A percentile compares a stretch with the other conserved stretches of the same genome.
phyloP scores from a whole-genome alignment of 2,113 vertebrate species.

The Eolophus roseicapilla region DNA sequence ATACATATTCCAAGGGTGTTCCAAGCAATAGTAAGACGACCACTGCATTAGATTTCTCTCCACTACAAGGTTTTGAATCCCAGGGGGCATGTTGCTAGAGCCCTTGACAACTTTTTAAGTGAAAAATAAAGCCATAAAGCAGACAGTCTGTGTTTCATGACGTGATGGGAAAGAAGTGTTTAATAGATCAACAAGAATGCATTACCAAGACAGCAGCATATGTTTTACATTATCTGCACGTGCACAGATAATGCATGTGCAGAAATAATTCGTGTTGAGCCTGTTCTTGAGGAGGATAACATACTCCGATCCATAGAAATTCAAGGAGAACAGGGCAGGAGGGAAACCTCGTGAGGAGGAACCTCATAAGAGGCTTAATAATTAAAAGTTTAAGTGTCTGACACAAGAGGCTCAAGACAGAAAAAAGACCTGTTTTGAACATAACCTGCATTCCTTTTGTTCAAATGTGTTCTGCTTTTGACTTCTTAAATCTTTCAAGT shows the following conservation, averaged over 20 bases:
- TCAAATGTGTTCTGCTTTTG: background rate
- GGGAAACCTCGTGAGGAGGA: background rate
- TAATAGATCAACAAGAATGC: slow-evolving; percentile 44
- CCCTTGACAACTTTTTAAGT: slow-evolving; percentile 6
- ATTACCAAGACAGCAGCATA: slow-evolving; percentile 22
- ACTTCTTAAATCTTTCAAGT: background rate
- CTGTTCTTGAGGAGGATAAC: background rate
- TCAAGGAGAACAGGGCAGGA: background rate
- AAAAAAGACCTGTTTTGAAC: background rate
- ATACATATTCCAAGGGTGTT: background rate
- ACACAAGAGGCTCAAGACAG: background rate
- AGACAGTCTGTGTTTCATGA: slow-evolving; percentile 5
- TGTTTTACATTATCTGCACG: slow-evolving; percentile 39
- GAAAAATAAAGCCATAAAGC: slow-evolving; percentile 29
- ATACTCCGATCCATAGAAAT: background rate
- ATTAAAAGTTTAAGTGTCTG: background rate
- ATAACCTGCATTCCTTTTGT: background rate
- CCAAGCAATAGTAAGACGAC: background rate
- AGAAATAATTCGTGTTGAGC: background rate
- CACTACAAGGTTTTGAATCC: background rate
- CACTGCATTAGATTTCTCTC: background rate
- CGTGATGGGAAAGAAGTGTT: slow-evolving; percentile 19
- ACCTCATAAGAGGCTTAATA: background rate
- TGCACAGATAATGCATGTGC: slow-evolving; percentile 4
- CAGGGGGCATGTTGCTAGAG: background rate